phyloP scores from a whole-genome alignment of 2,113 vertebrate species.

The Chlorocebus sabaeus region DNA sequence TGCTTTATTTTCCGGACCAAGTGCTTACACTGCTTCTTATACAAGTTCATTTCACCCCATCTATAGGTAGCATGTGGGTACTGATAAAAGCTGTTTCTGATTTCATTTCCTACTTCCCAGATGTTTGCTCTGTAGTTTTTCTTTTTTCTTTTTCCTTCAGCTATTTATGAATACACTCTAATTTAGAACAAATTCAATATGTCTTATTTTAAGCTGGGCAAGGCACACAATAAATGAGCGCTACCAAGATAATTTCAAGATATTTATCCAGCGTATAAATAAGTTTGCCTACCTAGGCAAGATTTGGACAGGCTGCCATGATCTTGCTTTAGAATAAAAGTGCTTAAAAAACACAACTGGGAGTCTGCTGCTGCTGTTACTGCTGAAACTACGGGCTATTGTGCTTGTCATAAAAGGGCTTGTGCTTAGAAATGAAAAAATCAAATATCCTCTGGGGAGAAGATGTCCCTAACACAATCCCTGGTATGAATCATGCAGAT shows the following conservation, averaged over 20 bases:
- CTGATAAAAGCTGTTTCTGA: constrained; percentile 53
- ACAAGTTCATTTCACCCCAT: constrained; percentile 56
- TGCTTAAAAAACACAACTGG: background rate
- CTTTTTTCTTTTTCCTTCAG: background rate
- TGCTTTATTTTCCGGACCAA: background rate
- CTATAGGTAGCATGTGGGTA: constrained; percentile 65
- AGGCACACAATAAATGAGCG: constrained; percentile 49
- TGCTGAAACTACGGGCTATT: background rate
- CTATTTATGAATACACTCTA: constrained; percentile 50
- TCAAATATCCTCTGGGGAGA: background rate
- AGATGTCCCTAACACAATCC: background rate
- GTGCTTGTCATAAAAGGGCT: background rate
- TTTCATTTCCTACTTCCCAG: constrained; percentile 48
- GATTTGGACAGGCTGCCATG: constrained; percentile 39
- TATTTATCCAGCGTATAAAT: constrained; percentile 26
- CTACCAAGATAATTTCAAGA: constrained; percentile 4
- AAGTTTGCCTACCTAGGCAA: constrained; percentile 19
- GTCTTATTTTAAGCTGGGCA: constrained; percentile 53
- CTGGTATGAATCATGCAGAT: background rate
- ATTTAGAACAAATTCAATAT: constrained; percentile 60
- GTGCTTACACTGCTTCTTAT: background rate
- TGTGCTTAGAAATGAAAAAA: constrained; percentile 21
- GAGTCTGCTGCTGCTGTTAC: background rate
- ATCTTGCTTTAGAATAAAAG: constrained; percentile 49
- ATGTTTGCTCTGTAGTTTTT: constrained; percentile 14